Base-by-base conservation (phyloP, 2,888 invertebrate species). In the Mesorhabditis sp. region DNA sequence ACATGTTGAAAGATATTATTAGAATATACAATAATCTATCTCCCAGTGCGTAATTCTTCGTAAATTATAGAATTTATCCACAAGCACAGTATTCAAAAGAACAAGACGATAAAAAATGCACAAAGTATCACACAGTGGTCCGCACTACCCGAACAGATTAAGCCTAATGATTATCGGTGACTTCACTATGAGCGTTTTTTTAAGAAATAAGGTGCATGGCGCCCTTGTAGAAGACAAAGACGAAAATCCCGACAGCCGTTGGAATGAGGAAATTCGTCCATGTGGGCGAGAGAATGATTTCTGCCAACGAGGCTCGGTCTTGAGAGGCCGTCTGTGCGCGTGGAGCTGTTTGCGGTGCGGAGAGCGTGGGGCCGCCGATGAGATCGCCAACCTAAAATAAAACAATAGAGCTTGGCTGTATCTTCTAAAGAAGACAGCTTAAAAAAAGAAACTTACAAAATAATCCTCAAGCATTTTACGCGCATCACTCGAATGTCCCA, bases 401-500 rank as follows among this genome's bases (percentile, higher is more conserved):
- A 28, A 50, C n/a, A 50, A 50, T 2, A 50, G n/a, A 28, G 28
- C 28, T 28, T 28, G 28, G 28, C 28, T 28, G 28, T 28, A 28
- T 28, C 28, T 28, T 28, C 28, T 28, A 28, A 50, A 50, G 1
- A 13, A 50, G 7, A 50, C 58, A 13, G 58, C 58, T 50, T 13
- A 13, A 50, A 10, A 50, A 50, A 50, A 50, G 7, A 50, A n/a
- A 50, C 96, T 96, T 81, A 96, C 90, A 88, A 91, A 91, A 87
- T 91, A 95, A 85, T 93, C 91, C 85, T 90, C 90, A 94, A 96
- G 94, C 89, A 96, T 89, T 84, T 94, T 92, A 86, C 95, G 90
- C 63, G 97, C 97, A 88, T 98, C 97, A 50, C 92, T 92, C 65
- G 96, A 96, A 88, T 98, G 97, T 63, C 97, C 97, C 79, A 98